These are phyloP conservation scores for Aphelenchoides bicaudatus DNA, from an alignment of 2,888 invertebrate genomes.

Conservation along the genomic window DNA sequence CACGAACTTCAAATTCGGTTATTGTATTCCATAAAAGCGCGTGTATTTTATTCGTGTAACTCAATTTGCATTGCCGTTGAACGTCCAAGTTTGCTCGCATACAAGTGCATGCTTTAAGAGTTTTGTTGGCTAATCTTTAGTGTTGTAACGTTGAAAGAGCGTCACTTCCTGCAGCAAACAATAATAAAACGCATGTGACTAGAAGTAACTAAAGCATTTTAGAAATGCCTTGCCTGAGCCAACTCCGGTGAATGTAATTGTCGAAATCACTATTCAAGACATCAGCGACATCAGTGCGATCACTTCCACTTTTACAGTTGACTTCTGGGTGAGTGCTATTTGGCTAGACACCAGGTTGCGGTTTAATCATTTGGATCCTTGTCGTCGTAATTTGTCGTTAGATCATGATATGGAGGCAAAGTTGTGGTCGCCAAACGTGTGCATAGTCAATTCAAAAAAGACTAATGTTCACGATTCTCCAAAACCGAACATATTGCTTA, in stretches of 20 bases:
- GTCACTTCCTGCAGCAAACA: too few relatives aligned
- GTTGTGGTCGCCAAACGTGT: slow-evolving; percentile 57
- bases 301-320: slow-evolving; percentile 54
- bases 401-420: slow-evolving; percentile 59
- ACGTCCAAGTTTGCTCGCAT: too few relatives aligned
- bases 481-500: slow-evolving; percentile 57
- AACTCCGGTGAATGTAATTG: slow-evolving; percentile 50
- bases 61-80: too few relatives aligned
- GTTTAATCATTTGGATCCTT: slow-evolving; percentile 53
- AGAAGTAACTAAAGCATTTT: too few relatives aligned
- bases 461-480: slow-evolving; percentile 58
- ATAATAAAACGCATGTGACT: too few relatives aligned
- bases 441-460: slow-evolving; percentile 55
- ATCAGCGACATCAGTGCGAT: slow-evolving; percentile 57
- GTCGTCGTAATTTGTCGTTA: slow-evolving; percentile 52
- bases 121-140: too few relatives aligned
- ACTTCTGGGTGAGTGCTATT: slow-evolving; percentile 58
- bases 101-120: too few relatives aligned
- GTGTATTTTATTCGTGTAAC: too few relatives aligned
- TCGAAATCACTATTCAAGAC: slow-evolving; percentile 59
- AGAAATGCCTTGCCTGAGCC: slow-evolving; percentile 58
- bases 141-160: too few relatives aligned
- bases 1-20: too few relatives aligned
- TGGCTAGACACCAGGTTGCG: slow-evolving; percentile 51
- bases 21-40: too few relatives aligned